Evolutionary conservation across 2,888 invertebrate species (phyloP).

Genomic region (Cheilosia vulpina): DNA sequence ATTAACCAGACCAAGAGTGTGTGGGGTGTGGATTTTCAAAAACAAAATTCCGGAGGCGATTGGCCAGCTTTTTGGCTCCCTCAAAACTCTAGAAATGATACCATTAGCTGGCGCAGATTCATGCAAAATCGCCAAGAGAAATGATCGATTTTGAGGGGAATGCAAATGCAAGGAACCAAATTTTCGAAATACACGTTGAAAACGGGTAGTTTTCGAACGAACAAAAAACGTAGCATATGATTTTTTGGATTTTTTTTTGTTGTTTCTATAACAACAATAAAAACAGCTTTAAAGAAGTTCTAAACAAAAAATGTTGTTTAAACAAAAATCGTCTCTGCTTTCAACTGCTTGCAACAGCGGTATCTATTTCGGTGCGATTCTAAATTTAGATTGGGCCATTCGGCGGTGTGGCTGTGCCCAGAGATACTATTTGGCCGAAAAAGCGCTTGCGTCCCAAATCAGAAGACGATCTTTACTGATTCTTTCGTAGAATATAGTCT

Average conservation of each 20-base stretch:
- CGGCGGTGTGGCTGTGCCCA: constrained; percentile 79
- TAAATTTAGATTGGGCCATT: constrained; percentile 80
- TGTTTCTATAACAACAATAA: background rate
- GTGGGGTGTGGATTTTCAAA: constrained; percentile 31
- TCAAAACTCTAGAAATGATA: constrained; percentile 7
- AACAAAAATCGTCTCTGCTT: constrained; percentile 66
- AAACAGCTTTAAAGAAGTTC: constrained; percentile 35
- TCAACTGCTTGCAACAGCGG: constrained; percentile 76
- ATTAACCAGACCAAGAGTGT: constrained; percentile 14
- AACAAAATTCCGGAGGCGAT: constrained; percentile 1
- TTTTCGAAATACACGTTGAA: background rate
- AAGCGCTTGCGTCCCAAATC: constrained; percentile 66
- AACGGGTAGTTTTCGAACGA: background rate
- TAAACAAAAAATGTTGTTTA: constrained; percentile 33
- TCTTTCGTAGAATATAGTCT: constrained; percentile 82
- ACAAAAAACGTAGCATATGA: background rate
- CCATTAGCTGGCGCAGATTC: background rate
- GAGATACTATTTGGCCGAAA: constrained; percentile 75
- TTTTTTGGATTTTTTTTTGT: constrained; percentile 9
- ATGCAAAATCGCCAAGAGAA: background rate
- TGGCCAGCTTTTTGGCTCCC: constrained; percentile 1
- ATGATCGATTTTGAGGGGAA: background rate
- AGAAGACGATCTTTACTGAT: constrained; percentile 80
- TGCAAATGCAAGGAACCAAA: background rate
- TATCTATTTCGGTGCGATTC: constrained; percentile 83